Evolutionary conservation across 1,140 invertebrate species (phyloP).

Genomic region (Scylla paramamosain): DNA sequence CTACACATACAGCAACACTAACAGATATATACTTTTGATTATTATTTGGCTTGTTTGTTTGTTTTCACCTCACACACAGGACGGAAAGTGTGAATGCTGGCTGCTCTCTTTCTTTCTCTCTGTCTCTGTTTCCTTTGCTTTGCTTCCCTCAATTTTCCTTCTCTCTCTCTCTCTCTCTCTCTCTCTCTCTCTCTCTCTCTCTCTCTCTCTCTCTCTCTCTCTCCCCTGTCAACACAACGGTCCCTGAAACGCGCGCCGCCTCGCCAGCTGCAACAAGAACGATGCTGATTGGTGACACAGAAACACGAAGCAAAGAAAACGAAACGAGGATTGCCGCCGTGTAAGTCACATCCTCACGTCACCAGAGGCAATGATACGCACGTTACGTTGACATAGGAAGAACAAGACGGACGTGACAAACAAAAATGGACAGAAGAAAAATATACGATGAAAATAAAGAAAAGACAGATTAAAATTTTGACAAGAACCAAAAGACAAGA

Average conservation of each 20-base stretch:
- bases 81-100: not conserved
- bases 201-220: not conserved
- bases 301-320: no score
- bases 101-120: not conserved
- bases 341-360: not conserved
- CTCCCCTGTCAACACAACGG: no score
- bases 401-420: not conserved
- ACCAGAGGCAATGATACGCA: not conserved
- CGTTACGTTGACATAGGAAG: not conserved
- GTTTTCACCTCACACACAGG: not conserved
- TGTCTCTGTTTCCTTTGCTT: not conserved
- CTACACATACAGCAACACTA: no score
- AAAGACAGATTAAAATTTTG: not conserved
- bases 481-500: no score
- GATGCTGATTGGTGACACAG: not conserved
- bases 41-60: not conserved
- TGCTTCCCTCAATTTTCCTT: not conserved
- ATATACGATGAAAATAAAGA: not conserved
- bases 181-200: not conserved
- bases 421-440: not conserved
- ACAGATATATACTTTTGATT: not conserved
- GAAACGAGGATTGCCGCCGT: not conserved
- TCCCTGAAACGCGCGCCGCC: no score
- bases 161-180: not conserved
- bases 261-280: not conserved